Evolutionary conservation across 2,888 invertebrate species (phyloP).

Genomic region (Sarcophaga subvicina): DNA sequence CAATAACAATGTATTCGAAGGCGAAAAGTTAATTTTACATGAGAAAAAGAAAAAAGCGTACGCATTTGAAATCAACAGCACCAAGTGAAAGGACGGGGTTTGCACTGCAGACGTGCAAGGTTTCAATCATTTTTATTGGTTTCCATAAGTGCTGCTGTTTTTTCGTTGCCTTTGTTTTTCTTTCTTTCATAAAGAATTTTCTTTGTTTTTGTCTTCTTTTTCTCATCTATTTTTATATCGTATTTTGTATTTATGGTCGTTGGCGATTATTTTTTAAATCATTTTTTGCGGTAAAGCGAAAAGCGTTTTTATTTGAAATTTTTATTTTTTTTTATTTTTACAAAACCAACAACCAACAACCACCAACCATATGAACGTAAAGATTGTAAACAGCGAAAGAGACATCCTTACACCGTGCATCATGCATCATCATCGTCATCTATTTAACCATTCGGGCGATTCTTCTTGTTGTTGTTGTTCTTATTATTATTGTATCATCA

Average conservation of each 20-base stretch:
- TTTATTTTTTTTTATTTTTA: slow-evolving; percentile 14
- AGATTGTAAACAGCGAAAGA: slow-evolving; percentile 49
- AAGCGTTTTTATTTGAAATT: slow-evolving; percentile 18
- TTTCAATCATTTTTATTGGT: slow-evolving; percentile 60
- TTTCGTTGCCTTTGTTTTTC: background rate
- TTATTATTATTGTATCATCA: background rate
- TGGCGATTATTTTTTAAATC: slow-evolving; percentile 66
- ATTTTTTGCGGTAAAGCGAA: slow-evolving; percentile 64
- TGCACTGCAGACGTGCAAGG: background rate
- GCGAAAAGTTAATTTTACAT: slow-evolving; percentile 17
- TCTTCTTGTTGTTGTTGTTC: slow-evolving; percentile 21
- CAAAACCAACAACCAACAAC: slow-evolving; percentile 31
- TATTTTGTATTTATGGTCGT: slow-evolving; percentile 52
- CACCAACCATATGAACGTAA: slow-evolving; percentile 56
- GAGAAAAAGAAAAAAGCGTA: slow-evolving; percentile 39
- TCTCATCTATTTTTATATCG: slow-evolving; percentile 43
- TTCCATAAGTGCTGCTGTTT: slow-evolving; percentile 40
- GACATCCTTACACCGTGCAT: slow-evolving; percentile 51
- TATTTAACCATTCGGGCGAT: slow-evolving; percentile 46
- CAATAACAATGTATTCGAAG: slow-evolving; percentile 7
- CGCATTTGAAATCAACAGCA: slow-evolving; percentile 15
- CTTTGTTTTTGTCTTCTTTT: slow-evolving; percentile 29
- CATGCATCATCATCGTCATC: slow-evolving; percentile 50
- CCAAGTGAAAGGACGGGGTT: slow-evolving; percentile 18
- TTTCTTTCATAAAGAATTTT: background rate